Evolutionary conservation across 2,113 vertebrate species (phyloP).

Genomic region (Sapajus apella): DNA sequence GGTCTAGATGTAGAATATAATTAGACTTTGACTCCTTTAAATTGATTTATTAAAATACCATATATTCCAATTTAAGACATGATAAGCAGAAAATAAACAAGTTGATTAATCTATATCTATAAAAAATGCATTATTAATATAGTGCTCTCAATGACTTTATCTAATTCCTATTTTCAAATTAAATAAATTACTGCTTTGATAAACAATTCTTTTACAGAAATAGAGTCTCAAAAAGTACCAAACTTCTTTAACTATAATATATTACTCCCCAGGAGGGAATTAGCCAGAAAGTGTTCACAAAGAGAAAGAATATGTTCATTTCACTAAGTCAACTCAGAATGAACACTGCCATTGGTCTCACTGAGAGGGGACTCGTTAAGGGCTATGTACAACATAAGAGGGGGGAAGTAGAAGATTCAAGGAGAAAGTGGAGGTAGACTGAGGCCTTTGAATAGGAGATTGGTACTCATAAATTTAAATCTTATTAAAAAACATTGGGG

Average conservation of each 20-base stretch:
- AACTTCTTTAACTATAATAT: background rate
- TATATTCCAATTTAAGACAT: background rate
- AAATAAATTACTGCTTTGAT: background rate
- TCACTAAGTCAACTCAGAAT: background rate
- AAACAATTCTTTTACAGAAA: background rate
- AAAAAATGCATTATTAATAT: background rate
- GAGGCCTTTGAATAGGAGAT: background rate
- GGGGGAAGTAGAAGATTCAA: background rate
- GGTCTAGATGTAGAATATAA: background rate
- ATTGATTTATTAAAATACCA: background rate
- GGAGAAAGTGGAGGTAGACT: background rate
- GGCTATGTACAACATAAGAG: background rate
- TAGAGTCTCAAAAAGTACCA: background rate
- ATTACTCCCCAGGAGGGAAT: background rate
- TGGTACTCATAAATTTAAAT: background rate
- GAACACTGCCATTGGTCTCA: background rate
- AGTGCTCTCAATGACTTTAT: background rate
- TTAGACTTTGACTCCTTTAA: background rate
- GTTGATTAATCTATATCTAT: background rate
- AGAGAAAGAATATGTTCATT: background rate
- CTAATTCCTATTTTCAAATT: background rate
- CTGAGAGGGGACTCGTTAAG: background rate
- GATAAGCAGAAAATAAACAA: background rate
- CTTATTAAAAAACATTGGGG: background rate
- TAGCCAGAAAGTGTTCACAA: background rate